Base-by-base conservation (phyloP, 2,888 invertebrate species). In the Lagria hirta region DNA sequence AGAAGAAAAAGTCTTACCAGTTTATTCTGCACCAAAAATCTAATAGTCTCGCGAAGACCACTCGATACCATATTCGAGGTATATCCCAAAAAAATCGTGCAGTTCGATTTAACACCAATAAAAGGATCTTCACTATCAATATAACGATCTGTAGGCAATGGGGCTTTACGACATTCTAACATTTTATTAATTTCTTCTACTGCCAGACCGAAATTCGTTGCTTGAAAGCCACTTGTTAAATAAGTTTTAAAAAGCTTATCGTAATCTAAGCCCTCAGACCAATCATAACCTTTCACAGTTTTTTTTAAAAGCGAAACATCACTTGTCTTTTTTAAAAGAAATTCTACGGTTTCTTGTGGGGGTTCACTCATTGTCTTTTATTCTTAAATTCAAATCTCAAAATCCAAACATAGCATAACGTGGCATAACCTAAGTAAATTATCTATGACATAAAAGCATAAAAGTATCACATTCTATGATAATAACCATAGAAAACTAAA, bases 11-110 rank as follows among this genome's bases (percentile, higher is more conserved):
- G 7, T 41, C 59, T 59, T 64, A 83, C 83, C 77, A 95, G 82
- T 67, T 83, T 84, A 65, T 92, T 84, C 64, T 94, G 81, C 0
- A 86, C 89, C 38, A 94, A 75, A 75, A 90, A 99, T 36, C 86
- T 75, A 49, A 99, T 82, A 0, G 89, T 86, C 63, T 99, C 99
- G 48, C 99, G 75, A 44, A 98, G 74, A 2, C 99, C 99, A 36
- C 91, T 89, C 0, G 98, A 98, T 16, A 94, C 88, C 78, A 99
- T 84, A 71, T 99, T 99, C 0, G 98, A 98, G 0, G 99, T 99
- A 66, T 87, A 99, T 1, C 97, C 96, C 49, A 99, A 73, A 72
- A 99, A 99, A 64, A 99, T 89, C 2, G 98, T 97, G 65, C 98
- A 98, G 60, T 84, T 85, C 8, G 78, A 79, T 65, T 81, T 83